Evolutionary conservation across 2,888 invertebrate genomes (phyloP).

Genomic region (Thyatira batis): DNA sequence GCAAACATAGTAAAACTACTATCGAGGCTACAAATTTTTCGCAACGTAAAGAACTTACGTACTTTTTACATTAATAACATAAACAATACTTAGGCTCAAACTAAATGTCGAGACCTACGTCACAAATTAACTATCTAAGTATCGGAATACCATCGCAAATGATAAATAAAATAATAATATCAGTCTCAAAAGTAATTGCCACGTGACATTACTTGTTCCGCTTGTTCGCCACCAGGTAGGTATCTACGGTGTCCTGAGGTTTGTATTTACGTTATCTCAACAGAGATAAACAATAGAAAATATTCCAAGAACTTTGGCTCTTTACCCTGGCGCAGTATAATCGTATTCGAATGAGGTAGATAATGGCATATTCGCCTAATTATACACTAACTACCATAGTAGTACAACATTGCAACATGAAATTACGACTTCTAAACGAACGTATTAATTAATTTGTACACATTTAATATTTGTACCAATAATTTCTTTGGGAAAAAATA

Average conservation of each 20-base stretch:
- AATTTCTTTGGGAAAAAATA: constrained; percentile 79
- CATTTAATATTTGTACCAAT: constrained; percentile 78
- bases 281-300: constrained; percentile 62
- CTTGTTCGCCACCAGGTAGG: constrained; percentile 31
- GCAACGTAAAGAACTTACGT: not conserved
- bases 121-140: not conserved
- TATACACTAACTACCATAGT: constrained; percentile 71
- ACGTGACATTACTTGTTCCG: constrained; percentile 35
- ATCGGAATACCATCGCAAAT: constrained; percentile 7
- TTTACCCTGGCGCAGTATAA: constrained; percentile 68
- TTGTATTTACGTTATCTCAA: constrained; percentile 49
- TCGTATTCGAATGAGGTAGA: constrained; percentile 73
- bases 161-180: constrained; percentile 44
- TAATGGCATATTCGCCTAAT: constrained; percentile 67
- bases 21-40: constrained; percentile 11
- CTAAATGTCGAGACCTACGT: not conserved
- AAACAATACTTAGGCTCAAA: not conserved
- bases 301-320: constrained; percentile 75
- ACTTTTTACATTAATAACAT: not conserved
- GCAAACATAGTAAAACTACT: constrained; percentile 42
- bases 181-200: constrained; percentile 63
- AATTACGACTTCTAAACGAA: constrained; percentile 69
- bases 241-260: constrained; percentile 23
- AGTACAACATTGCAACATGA: constrained; percentile 76
- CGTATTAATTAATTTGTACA: constrained; percentile 76